Evolutionary conservation across 2,113 vertebrate species (phyloP).

Genomic region (Eleginops maclovinus): DNA sequence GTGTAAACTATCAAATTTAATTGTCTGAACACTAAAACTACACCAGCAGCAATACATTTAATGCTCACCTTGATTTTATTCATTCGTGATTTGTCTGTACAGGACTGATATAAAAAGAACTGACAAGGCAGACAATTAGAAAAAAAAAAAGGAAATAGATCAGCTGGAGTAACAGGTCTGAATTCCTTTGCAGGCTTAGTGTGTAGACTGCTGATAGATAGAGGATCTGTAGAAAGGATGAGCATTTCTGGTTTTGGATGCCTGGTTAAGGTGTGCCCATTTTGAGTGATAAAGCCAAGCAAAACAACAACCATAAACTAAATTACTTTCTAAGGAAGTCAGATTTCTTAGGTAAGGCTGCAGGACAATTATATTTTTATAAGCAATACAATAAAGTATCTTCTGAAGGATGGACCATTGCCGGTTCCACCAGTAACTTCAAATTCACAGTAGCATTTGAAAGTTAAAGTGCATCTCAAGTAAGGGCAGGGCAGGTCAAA

Average conservation of each 20-base stretch:
- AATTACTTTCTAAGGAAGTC: neutral
- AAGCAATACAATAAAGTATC: neutral
- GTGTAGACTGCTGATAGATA: constrained; percentile 3
- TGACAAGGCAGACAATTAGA: neutral
- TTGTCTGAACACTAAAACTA: neutral
- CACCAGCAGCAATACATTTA: constrained; percentile 20
- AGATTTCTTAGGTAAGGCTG: neutral
- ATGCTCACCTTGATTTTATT: constrained; percentile 17
- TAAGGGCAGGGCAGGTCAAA: no score
- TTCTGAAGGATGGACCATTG: no score
- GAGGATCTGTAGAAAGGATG: constrained; percentile 1
- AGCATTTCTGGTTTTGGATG: constrained; percentile 14
- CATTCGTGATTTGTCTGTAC: constrained; percentile 44
- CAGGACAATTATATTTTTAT: neutral
- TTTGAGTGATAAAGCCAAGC: no score
- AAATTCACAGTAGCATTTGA: no score
- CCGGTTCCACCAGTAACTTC: neutral
- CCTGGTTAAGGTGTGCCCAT: constrained; percentile 34
- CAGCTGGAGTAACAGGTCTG: constrained; percentile 24
- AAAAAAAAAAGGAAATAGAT: neutral
- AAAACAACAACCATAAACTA: neutral
- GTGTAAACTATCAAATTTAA: constrained; percentile 49
- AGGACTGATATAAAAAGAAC: neutral
- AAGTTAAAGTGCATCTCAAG: no score
- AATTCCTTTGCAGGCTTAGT: constrained; percentile 15